Percentiles rank a stretch among this genome's conserved stretches.
These are phyloP conservation scores for Bergia puertoricense DNA, from an alignment of 92 coral and sea anemone species.

Conservation along the genomic window DNA sequence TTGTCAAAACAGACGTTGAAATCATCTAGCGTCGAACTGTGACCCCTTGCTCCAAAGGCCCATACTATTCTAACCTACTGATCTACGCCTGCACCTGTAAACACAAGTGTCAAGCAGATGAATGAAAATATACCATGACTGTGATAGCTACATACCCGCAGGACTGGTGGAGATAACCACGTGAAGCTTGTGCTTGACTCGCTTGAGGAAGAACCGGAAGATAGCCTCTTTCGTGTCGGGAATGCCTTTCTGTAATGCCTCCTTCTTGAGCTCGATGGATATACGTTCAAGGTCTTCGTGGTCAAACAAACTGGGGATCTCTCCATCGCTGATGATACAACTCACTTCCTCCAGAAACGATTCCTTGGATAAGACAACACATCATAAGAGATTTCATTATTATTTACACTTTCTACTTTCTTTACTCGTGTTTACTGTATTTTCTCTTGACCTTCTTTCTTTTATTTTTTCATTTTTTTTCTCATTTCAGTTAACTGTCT, in stretches of 20 bases:
- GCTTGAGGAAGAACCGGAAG: constrained; percentile 83
- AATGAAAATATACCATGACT: not conserved
- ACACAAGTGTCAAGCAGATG: not conserved
- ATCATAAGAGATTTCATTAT: not conserved
- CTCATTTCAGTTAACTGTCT: too few relatives aligned
- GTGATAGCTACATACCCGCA: constrained; percentile 55
- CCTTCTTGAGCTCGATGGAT: constrained; percentile 67
- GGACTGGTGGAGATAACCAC: constrained; percentile 92
- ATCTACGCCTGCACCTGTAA: too few relatives aligned
- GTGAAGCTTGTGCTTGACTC: constrained; percentile 83
- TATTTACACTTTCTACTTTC: too few relatives aligned
- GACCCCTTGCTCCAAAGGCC: too few relatives aligned
- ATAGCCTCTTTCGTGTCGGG: constrained; percentile 78
- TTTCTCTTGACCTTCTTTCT: too few relatives aligned
- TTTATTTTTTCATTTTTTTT: too few relatives aligned
- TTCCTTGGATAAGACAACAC: constrained; percentile 57
- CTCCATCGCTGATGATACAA: constrained; percentile 73
- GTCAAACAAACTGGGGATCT: constrained; percentile 77
- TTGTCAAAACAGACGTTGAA: too few relatives aligned
- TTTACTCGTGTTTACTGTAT: too few relatives aligned
- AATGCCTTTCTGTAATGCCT: constrained; percentile 68
- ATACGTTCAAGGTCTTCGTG: constrained; percentile 86
- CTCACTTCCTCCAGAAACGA: constrained; percentile 91
- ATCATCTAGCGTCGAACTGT: too few relatives aligned
- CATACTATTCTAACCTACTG: too few relatives aligned